phyloP scores from a whole-genome alignment of 2,888 invertebrate genomes.

The Bursaphelenchus okinawaensis region DNA sequence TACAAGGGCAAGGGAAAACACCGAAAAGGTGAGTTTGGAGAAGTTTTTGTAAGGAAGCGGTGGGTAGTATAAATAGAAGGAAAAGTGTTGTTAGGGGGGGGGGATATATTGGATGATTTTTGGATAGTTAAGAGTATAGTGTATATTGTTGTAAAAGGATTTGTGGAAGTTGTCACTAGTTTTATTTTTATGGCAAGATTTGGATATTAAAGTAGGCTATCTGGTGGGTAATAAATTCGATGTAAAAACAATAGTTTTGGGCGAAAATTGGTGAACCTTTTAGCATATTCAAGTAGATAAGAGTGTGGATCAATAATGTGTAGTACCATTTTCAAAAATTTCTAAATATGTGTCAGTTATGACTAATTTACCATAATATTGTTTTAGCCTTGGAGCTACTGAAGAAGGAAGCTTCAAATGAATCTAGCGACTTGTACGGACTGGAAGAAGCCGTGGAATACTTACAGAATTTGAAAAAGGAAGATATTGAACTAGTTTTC shows the following conservation, averaged over 20 bases:
- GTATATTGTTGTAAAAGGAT: not conserved
- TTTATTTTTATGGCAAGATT: too few relatives aligned
- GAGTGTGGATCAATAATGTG: too few relatives aligned
- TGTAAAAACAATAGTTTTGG: too few relatives aligned
- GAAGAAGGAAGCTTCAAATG: conserved; percentile 65
- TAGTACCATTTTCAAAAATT: too few relatives aligned
- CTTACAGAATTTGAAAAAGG: conserved; percentile 77
- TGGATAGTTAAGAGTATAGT: conserved; percentile 33
- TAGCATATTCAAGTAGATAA: too few relatives aligned
- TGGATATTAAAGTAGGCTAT: too few relatives aligned
- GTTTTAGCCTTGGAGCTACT: conserved; percentile 78
- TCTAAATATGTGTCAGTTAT: too few relatives aligned
- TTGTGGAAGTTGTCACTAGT: too few relatives aligned
- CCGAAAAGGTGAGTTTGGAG: conserved; percentile 64
- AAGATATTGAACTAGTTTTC: conserved; percentile 79
- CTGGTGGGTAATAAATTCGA: too few relatives aligned
- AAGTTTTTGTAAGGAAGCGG: conserved; percentile 11
- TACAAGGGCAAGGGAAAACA: conserved; percentile 91
- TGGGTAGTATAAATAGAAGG: conserved; percentile 5
- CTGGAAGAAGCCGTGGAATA: conserved; percentile 80
- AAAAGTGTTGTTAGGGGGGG: conserved; percentile 7
- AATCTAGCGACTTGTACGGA: conserved; percentile 73
- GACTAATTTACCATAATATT: too few relatives aligned
- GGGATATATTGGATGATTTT: not conserved
- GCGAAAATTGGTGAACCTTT: too few relatives aligned